phyloP scores from a whole-genome alignment of 2,888 invertebrate genomes.

The Hirtodrosophila histrioides region DNA sequence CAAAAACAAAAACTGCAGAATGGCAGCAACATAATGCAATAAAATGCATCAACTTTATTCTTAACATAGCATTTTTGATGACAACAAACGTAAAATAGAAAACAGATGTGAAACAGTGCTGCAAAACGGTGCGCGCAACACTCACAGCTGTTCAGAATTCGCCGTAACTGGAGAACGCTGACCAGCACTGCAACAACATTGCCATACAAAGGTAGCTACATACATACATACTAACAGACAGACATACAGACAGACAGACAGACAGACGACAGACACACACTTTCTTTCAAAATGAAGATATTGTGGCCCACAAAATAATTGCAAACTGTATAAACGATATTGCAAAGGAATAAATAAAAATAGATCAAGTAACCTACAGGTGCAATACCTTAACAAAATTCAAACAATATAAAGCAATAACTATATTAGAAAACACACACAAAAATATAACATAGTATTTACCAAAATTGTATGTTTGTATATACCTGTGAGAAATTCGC shows the following conservation, averaged over 20 bases:
- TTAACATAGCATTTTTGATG: too few relatives aligned
- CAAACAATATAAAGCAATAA: too few relatives aligned
- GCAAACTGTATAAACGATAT: slow-evolving; percentile 6
- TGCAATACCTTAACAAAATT: too few relatives aligned
- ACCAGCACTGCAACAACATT: slow-evolving; percentile 31
- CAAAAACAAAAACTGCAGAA: too few relatives aligned
- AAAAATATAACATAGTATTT: slow-evolving; percentile 10
- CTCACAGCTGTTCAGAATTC: slow-evolving; percentile 35
- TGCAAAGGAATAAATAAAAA: not conserved
- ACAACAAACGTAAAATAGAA: too few relatives aligned
- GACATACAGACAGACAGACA: slow-evolving; percentile 3
- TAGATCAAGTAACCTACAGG: not conserved
- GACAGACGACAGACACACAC: slow-evolving; percentile 26
- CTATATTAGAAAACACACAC: too few relatives aligned
- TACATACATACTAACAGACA: slow-evolving; percentile 7
- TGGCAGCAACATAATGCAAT: too few relatives aligned
- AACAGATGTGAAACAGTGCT: slow-evolving; percentile 12
- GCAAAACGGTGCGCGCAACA: slow-evolving; percentile 4
- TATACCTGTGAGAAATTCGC: not conserved
- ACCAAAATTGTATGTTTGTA: not conserved
- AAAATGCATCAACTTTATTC: too few relatives aligned
- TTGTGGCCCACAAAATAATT: slow-evolving; percentile 24
- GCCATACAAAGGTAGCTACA: slow-evolving; percentile 30
- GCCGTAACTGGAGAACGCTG: slow-evolving; percentile 16
- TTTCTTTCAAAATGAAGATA: slow-evolving; percentile 51